Evolutionary conservation across 2,797 vertebrate genomes (phyloP), one percentile per base, ranked within the genome.

Genomic region (Anguilla pacifica): DNA sequence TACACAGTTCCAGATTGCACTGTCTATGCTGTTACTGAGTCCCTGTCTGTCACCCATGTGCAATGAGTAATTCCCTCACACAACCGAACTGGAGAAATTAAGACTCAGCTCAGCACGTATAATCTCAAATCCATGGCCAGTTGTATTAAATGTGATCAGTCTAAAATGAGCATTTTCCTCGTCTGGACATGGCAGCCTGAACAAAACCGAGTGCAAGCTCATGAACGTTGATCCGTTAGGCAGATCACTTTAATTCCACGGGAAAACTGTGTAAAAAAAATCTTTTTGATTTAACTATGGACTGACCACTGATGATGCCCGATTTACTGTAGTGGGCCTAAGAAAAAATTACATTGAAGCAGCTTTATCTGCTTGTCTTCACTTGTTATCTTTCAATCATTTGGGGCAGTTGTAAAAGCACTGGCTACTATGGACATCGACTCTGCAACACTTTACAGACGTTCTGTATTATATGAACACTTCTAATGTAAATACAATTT

Each of bases 181-280:
- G 25, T 70, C 25, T n/a, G 64, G 6, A 70, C 28, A 70, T 70
- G 25, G 25, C 25, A 70, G 25, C 9, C 61, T 22, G 25, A 64
- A 25, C 19, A 64, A 64, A 25, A 64, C 64, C 1, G 64, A 70
- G 25, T 0, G 43, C 39, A 49, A n/a, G 79, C 43, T 82, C 79
- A n/a, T 82, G 51, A 82, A 82, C 46, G 79, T 82, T 82, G 46
- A 82, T 82, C 79, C 46, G 43, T 51, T 51, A 25, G 46, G 43
- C 46, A 82, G 79, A 82, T 82, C 22, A 51, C 31, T 79, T 51
- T n/a, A 10, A n/a, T 82, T n/a, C 51, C 79, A 19, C 9, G 22
- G 79, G 1, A 2, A 82, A 49, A n/a, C 51, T 22, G 43, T 51
- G 79, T 82, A 5, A 82, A 51, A n/a, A 77, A 49, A 79, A 82